phyloP scores from a whole-genome alignment of 1,140 invertebrate species.

The Manduca sexta region DNA sequence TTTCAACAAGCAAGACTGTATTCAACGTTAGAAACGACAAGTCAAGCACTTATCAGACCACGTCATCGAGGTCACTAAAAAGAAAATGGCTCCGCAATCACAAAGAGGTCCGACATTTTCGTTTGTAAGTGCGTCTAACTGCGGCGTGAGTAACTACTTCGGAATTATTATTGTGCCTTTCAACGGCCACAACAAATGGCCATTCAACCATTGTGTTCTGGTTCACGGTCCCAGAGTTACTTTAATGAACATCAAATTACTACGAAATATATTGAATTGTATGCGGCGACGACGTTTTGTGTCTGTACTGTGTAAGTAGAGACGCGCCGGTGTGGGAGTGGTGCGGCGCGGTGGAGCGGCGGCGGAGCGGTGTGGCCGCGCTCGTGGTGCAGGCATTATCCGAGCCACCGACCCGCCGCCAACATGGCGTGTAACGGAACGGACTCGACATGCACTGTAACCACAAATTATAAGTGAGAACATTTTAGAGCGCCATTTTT shows the following conservation, averaged over 20 bases:
- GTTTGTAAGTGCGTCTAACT: conserved; percentile 61
- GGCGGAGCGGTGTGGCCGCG: conserved; percentile 12
- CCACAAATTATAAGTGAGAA: conserved; percentile 73
- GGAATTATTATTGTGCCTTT: conserved; percentile 62
- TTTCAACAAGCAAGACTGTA: not conserved
- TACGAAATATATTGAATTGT: conserved; percentile 72
- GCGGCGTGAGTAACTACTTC: conserved; percentile 56
- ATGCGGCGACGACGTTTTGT: conserved; percentile 59
- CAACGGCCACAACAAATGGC: conserved; percentile 67
- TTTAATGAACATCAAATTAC: conserved; percentile 73
- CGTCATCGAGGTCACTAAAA: conserved; percentile 25
- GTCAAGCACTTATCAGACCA: conserved; percentile 21
- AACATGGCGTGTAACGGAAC: conserved; percentile 63
- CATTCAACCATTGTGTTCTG: conserved; percentile 71
- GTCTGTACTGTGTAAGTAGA: conserved; percentile 59
- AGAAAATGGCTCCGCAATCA: conserved; percentile 29
- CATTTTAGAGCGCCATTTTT: conserved; percentile 63
- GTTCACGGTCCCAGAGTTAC: conserved; percentile 69
- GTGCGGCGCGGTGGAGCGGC: conserved; percentile 12
- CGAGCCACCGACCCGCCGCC: conserved; percentile 46
- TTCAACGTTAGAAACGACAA: conserved; percentile 5
- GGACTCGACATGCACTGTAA: conserved; percentile 66
- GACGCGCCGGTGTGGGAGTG: conserved; percentile 45
- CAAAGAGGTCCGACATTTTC: conserved; percentile 32
- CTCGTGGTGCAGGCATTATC: conserved; percentile 37